Conservation (phyloP, 1,140 invertebrate species). For the Cyphomyrmex costatus region DNA sequence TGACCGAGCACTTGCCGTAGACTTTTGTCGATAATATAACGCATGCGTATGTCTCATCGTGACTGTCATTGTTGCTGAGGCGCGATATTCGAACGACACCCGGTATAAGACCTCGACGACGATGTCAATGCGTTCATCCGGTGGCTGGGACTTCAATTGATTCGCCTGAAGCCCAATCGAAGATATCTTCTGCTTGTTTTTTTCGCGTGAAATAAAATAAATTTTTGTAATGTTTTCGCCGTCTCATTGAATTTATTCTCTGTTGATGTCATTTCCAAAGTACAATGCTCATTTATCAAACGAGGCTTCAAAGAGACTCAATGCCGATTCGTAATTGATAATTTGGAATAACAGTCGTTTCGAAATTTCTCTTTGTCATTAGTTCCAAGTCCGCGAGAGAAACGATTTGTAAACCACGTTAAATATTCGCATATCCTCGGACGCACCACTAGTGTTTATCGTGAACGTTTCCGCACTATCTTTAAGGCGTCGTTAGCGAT, state of each 20-base stretch:
- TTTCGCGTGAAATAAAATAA: not conserved
- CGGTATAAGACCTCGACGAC: not conserved
- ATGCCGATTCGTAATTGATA: not conserved
- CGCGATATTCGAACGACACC: slow-evolving; percentile 63
- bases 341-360: not conserved
- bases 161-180: not conserved
- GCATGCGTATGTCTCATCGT: slow-evolving; percentile 60
- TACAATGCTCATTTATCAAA: not conserved
- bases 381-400: not conserved
- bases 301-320: not conserved
- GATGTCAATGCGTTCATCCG: not conserved
- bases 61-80: not conserved
- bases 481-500: slow-evolving; percentile 31
- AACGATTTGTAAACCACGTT: no score
- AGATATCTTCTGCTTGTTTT: not conserved
- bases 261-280: not conserved
- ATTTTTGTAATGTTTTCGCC: not conserved
- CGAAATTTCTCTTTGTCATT: not conserved
- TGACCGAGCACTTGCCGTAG: slow-evolving; percentile 26
- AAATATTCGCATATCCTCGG: not conserved
- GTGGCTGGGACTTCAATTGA: not conserved
- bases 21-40: slow-evolving; percentile 73
- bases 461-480: slow-evolving; percentile 45
- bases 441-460: slow-evolving; percentile 32
- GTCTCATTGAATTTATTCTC: not conserved